Conservation (phyloP, 2,888 invertebrate species). For the Spialia ferax region DNA sequence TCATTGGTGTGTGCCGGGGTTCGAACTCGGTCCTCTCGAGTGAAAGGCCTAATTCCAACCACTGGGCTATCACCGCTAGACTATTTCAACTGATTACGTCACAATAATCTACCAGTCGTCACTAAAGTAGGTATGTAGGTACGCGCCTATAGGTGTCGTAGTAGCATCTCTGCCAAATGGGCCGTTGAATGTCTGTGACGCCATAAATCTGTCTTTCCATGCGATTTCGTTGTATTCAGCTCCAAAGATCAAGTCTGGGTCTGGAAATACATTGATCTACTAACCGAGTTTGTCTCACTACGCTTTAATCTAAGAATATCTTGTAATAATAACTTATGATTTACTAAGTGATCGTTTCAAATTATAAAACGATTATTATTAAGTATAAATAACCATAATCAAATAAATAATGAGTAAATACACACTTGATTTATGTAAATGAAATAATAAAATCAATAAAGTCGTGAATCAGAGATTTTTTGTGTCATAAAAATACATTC, state of each 20-base stretch:
- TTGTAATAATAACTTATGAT: neutral
- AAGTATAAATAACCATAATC: no score
- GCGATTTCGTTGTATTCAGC: neutral
- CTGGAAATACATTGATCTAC: conserved; percentile 4
- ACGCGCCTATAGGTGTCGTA: neutral
- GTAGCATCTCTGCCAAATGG: conserved; percentile 3
- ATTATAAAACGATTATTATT: no score
- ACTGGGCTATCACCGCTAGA: no score
- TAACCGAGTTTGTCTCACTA: neutral
- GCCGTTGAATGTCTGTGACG: neutral
- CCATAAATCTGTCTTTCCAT: neutral
- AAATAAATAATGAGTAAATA: no score
- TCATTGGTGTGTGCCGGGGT: no score
- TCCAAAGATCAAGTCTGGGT: neutral
- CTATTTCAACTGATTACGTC: no score
- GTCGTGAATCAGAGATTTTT: no score
- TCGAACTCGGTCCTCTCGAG: no score
- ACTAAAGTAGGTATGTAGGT: neutral
- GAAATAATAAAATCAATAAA: no score
- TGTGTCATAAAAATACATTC: no score
- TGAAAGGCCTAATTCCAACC: no score
- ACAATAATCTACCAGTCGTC: neutral
- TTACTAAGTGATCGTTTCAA: neutral
- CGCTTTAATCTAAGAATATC: neutral
- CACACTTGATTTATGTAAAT: no score